Evolutionary conservation across 1,140 invertebrate species (phyloP).

Genomic region (Ips nitidus): DNA sequence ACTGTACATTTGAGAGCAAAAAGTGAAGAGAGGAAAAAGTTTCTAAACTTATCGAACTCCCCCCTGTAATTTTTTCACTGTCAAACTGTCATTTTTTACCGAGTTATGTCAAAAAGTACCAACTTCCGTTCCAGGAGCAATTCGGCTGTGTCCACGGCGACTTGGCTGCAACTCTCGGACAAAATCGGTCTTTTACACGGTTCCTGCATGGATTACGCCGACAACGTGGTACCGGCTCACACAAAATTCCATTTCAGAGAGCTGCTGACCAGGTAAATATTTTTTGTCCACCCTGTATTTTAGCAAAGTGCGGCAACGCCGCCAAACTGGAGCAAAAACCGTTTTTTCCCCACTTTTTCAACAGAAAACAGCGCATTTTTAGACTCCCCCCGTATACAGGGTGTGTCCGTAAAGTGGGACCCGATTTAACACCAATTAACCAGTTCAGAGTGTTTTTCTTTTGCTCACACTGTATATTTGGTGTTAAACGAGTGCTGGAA

Average conservation of each 20-base stretch:
- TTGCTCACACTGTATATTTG: neutral
- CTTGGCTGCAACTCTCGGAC: conserved; percentile 82
- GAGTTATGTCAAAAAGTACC: neutral
- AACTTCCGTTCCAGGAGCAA: neutral
- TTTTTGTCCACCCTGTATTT: neutral
- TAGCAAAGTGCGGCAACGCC: neutral
- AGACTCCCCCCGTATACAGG: neutral
- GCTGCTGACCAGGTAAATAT: conserved; percentile 61
- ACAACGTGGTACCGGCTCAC: conserved; percentile 78
- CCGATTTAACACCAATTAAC: too few relatives aligned
- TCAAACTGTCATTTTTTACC: too few relatives aligned
- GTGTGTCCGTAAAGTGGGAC: neutral
- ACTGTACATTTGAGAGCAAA: too few relatives aligned
- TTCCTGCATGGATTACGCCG: conserved; percentile 70
- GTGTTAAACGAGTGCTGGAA: neutral
- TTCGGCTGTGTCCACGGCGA: conserved; percentile 62
- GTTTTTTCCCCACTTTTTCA: neutral
- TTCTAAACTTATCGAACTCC: too few relatives aligned
- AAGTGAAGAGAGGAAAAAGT: too few relatives aligned
- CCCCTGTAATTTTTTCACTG: too few relatives aligned
- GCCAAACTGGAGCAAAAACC: too few relatives aligned
- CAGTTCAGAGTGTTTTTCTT: neutral
- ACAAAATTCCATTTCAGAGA: conserved; percentile 88
- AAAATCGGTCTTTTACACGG: conserved; percentile 77
- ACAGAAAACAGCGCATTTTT: too few relatives aligned